Conservation (phyloP, 1,140 invertebrate species). For the Acromyrmex echinatior region DNA sequence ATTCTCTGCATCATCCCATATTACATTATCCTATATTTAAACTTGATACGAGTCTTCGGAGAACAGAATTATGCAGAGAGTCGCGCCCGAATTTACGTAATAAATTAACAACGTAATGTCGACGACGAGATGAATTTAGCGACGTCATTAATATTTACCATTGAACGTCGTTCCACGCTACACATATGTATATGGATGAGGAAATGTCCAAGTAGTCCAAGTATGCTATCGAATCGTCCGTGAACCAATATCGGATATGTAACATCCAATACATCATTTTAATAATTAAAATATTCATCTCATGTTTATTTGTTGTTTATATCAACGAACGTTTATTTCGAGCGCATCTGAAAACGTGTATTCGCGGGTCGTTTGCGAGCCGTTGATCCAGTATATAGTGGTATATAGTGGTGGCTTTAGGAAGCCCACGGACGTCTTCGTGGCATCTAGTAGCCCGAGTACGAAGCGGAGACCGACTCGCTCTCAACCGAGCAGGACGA, state of each 20-base stretch:
- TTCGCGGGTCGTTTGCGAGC: conserved; percentile 36
- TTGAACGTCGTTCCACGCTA: background rate
- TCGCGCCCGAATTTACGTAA: conserved; percentile 16
- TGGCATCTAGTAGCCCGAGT: conserved; percentile 37
- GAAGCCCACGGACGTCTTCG: conserved; percentile 57
- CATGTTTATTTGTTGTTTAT: too few relatives aligned
- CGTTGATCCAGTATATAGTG: background rate
- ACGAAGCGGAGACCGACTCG: conserved; percentile 14
- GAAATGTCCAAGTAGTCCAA: background rate
- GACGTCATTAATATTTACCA: conserved; percentile 41
- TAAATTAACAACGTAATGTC: conserved; percentile 31
- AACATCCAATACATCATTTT: background rate
- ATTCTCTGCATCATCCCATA: background rate
- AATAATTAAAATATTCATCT: background rate
- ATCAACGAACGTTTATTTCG: background rate
- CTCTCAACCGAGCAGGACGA: conserved; percentile 70
- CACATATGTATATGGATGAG: background rate
- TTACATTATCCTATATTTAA: conserved; percentile 21
- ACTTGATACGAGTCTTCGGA: conserved; percentile 11
- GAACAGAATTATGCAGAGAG: conserved; percentile 18
- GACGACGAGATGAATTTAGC: background rate
- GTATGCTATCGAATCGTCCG: background rate
- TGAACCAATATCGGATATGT: background rate
- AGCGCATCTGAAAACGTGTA: background rate
- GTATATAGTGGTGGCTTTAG: conserved; percentile 35